Percentiles rank a stretch among this genome's conserved stretches.
Evolutionary conservation across 1,140 invertebrate genomes (phyloP).

Genomic region (Zaprionus ornatus): DNA sequence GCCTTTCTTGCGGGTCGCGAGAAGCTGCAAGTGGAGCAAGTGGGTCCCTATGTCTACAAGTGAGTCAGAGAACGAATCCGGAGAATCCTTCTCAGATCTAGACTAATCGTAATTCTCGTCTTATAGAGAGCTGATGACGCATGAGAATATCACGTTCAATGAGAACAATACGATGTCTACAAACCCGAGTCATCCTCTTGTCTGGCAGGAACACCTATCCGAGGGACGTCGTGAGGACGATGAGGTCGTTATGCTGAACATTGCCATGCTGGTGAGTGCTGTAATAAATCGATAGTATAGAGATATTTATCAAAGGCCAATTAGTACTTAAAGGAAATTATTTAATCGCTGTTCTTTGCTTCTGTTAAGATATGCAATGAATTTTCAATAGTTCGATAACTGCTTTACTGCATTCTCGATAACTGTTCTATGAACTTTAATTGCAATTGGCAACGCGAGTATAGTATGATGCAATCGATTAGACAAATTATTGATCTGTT

Average conservation of each 20-base stretch:
- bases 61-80: constrained; percentile 84
- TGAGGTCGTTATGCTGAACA: constrained; percentile 91
- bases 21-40: constrained; percentile 90
- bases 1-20: constrained; percentile 89
- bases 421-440: constrained; percentile 11
- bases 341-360: not conserved
- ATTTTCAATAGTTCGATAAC: constrained; percentile 2
- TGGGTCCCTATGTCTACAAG: constrained; percentile 96
- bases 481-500: constrained; percentile 23
- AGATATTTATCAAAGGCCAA: no score
- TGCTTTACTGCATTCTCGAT: not conserved
- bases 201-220: constrained; percentile 89
- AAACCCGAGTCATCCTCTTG: constrained; percentile 88
- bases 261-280: constrained; percentile 93
- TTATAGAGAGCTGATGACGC: constrained; percentile 88
- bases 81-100: not conserved
- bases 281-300: not conserved
- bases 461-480: constrained; percentile 22
- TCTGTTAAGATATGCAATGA: not conserved
- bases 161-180: constrained; percentile 89
- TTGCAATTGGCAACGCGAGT: constrained; percentile 1
- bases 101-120: not conserved
- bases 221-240: constrained; percentile 90
- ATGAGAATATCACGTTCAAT: constrained; percentile 89
- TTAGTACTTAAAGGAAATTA: not conserved